These are phyloP conservation scores for Cyanoramphus novaezelandiae DNA, from an alignment of 2,113 vertebrate genomes.

Conservation along the genomic window DNA sequence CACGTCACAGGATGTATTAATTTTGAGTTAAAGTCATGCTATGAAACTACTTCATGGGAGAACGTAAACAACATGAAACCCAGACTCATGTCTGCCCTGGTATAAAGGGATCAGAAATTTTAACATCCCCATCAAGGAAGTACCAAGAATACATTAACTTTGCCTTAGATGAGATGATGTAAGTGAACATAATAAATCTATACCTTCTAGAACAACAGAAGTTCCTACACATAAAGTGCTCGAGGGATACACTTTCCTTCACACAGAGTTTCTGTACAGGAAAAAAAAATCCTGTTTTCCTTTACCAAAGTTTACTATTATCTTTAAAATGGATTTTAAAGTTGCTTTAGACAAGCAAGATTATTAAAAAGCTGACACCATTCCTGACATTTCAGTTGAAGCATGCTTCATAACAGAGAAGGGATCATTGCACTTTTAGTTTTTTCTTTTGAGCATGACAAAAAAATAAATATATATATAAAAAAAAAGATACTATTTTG, in stretches of 20 bases:
- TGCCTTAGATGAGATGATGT: neutral
- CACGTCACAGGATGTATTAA: neutral
- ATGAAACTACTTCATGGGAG: neutral
- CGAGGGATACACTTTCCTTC: neutral
- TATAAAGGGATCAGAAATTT: neutral
- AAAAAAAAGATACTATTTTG: neutral
- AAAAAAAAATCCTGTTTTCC: neutral
- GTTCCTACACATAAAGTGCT: neutral
- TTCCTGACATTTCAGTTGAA: neutral
- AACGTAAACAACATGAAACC: neutral
- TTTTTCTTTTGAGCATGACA: neutral
- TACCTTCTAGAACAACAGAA: neutral
- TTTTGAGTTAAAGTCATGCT: neutral
- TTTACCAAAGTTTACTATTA: neutral
- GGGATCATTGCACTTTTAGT: rapidly evolving
- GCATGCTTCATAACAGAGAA: neutral
- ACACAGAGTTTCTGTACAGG: neutral
- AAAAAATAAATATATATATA: neutral
- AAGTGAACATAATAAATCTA: neutral
- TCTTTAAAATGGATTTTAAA: neutral
- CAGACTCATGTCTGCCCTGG: neutral
- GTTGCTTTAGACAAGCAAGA: neutral
- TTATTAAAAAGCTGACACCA: neutral
- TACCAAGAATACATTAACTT: neutral
- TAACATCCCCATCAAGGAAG: neutral